These are phyloP conservation scores for Manis crassicaudata DNA, from an alignment of 2,797 vertebrate genomes.

Conservation along the genomic window DNA sequence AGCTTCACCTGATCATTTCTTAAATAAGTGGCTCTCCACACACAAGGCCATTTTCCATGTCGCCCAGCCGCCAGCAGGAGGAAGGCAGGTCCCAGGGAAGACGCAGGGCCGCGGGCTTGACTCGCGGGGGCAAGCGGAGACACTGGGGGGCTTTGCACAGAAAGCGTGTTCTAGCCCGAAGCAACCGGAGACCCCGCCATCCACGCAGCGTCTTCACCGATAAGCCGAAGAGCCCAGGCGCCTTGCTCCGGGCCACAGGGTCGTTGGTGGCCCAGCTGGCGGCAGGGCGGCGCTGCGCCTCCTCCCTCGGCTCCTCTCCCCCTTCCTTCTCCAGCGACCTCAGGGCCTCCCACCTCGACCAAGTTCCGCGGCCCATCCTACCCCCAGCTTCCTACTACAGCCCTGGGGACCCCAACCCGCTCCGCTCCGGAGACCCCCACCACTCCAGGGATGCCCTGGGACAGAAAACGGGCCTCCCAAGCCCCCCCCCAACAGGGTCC, in stretches of 20 bases:
- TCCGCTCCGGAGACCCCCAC: not conserved
- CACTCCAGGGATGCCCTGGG: not conserved
- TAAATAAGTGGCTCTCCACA: not conserved
- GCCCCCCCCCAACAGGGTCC: too few species aligned
- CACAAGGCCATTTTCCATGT: not conserved
- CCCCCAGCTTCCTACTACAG: not conserved
- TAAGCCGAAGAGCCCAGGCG: too few species aligned
- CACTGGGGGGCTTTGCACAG: fast-evolving
- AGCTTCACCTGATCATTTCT: not conserved
- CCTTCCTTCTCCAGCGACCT: not conserved
- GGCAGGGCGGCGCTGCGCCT: too few species aligned
- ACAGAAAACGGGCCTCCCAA: not conserved
- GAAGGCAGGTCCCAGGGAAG: not conserved
- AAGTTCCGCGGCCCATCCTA: fast-evolving
- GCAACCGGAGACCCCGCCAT: too few species aligned
- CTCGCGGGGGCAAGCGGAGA: not conserved
- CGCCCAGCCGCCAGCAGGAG: not conserved
- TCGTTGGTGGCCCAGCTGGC: not conserved
- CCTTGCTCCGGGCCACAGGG: not conserved
- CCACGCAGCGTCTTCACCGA: too few species aligned
- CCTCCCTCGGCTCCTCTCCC: not conserved
- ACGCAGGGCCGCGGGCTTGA: fast-evolving
- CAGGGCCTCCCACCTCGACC: not conserved
- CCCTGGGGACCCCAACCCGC: not conserved
- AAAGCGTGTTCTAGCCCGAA: not conserved